Evolutionary conservation across 23 tunicate species (phyloP), one percentile per base, ranked within the genome.

Genomic region (Styela clava): DNA sequence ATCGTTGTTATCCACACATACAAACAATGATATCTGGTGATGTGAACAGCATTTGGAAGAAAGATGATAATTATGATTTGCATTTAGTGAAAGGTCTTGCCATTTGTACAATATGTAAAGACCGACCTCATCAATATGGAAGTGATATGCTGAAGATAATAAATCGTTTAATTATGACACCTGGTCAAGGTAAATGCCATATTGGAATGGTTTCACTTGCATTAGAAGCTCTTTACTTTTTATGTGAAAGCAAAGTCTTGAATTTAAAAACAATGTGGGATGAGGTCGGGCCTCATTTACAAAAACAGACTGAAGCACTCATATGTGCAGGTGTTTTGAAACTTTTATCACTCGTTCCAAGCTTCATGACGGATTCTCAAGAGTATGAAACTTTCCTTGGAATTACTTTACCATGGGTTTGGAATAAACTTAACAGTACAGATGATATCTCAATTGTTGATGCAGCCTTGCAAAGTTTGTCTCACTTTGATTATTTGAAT

Each of bases 1-100:
- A 79, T 24, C 84, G 88, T 0, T 84, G 88, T 51, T 89, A 84
- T 84, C 94, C 94, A 35, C 79, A 78, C 37, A 61, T 89, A 33
- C 88, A 78, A 21, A 74, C 73, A 79, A 79, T 79, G 76, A 25
- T 89, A 20, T 74, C 36, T 12, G 19, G 77, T 2, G 69, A 78
- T 51, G 44, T 52, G 22, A 18, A 64, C 16, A 35, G 23, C 19
- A 19, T 70, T 21, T 61, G 63, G 29, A 26, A 34, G 44, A 21
- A 32, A 2, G 16, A 23, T 16, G 64, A 84, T 34, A 79, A 23
- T 32, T 81, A 84, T 51, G 23, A 69, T 34, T 32, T 68, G 24
- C 61, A 74, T 22, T 37, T 76, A 20, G 33, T 84, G 9, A 79
- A 72, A 65, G 69, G 68, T 34, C 29, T 84, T 33, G 85, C 79